phyloP scores from a whole-genome alignment of 2,797 vertebrate species.

The Falco biarmicus region DNA sequence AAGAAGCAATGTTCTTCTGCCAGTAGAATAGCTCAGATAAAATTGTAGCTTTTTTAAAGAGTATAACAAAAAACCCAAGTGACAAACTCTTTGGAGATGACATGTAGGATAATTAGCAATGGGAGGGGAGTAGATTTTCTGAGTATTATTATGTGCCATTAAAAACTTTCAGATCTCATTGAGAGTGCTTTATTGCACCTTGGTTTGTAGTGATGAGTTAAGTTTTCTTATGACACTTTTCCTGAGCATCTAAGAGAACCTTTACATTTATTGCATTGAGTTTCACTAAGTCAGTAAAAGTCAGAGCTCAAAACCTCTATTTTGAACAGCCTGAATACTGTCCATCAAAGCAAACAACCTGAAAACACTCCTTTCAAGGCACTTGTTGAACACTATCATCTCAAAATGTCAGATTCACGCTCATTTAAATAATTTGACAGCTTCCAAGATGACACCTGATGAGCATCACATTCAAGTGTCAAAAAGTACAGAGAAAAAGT shows the following conservation, averaged over 20 bases:
- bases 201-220: not conserved
- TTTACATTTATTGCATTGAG: not conserved
- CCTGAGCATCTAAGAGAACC: not conserved
- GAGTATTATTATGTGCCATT: conserved; percentile 51
- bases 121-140: conserved; percentile 25
- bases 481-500: conserved; percentile 63
- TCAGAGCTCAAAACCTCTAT: conserved; percentile 22
- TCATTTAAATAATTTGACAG: conserved; percentile 72
- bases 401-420: conserved; percentile 47
- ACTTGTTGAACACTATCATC: conserved; percentile 23
- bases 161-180: conserved; percentile 63
- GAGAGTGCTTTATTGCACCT: conserved; percentile 20
- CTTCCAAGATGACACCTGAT: conserved; percentile 40
- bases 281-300: conserved; percentile 12
- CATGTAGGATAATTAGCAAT: conserved; percentile 57
- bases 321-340: conserved; percentile 54
- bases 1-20: not conserved
- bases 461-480: conserved; percentile 46
- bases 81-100: conserved; percentile 52
- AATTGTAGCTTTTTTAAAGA: no score
- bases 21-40: not conserved
- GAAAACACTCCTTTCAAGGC: conserved; percentile 5
- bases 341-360: conserved; percentile 50
- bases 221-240: conserved; percentile 25
- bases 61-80: conserved; percentile 2